Evolutionary conservation across 2,113 vertebrate species (phyloP).

Genomic region (Rallus limicola): DNA sequence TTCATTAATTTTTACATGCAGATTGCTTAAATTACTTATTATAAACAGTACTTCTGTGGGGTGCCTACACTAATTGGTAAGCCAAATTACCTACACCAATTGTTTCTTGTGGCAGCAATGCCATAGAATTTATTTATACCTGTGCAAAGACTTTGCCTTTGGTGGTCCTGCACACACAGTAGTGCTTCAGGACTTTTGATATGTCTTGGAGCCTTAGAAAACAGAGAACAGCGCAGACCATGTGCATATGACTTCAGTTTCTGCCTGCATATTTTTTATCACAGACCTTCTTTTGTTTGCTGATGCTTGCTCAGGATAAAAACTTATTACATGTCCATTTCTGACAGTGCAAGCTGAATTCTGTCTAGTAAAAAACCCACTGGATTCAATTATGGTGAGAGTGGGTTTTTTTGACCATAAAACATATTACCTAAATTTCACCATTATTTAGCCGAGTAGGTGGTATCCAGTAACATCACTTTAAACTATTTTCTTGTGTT

Average conservation of each 20-base stretch:
- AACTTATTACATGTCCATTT: not conserved
- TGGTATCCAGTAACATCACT: not conserved
- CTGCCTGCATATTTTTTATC: not conserved
- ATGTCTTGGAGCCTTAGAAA: not conserved
- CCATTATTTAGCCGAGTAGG: not conserved
- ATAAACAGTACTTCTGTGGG: constrained; percentile 50
- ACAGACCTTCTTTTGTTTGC: not conserved
- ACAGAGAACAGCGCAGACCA: not conserved
- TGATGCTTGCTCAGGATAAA: not conserved
- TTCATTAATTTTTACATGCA: constrained; percentile 49
- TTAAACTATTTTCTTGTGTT: not conserved
- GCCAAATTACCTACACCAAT: not conserved
- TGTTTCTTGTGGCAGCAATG: not conserved
- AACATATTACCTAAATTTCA: not conserved
- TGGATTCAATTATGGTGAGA: not conserved
- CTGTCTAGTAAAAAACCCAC: not conserved
- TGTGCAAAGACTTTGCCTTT: not conserved
- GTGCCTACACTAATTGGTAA: not conserved
- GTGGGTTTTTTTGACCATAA: not conserved
- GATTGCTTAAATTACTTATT: constrained; percentile 49
- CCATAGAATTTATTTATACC: not conserved
- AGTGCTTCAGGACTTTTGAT: not conserved
- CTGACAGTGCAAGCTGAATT: not conserved
- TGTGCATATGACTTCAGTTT: not conserved
- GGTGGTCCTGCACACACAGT: accelerated